Percentiles rank a stretch among this genome's conserved stretches.
phyloP scores from a whole-genome alignment of 2,797 vertebrate genomes.

The Threskiornis aethiopicus region DNA sequence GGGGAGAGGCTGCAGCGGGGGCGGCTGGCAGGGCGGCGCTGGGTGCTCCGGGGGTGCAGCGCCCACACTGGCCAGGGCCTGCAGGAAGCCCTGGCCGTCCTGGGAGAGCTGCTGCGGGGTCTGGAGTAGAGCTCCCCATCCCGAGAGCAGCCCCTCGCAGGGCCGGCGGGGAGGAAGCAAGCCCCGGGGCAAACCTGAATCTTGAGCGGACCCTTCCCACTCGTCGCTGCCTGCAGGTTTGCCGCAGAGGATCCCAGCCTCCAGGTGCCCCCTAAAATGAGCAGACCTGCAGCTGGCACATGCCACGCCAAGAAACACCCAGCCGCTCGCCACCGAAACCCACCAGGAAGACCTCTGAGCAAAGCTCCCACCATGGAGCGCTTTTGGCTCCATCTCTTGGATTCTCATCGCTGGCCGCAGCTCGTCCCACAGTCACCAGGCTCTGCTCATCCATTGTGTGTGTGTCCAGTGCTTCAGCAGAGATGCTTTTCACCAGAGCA shows the following conservation, averaged over 20 bases:
- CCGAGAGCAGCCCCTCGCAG: background rate
- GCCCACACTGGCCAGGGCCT: conserved; percentile 81
- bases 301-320: fast-evolving
- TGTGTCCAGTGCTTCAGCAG: background rate
- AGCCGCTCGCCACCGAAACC: background rate
- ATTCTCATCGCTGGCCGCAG: background rate
- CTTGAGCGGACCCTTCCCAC: fast-evolving
- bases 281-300: background rate
- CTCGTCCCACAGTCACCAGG: background rate
- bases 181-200: background rate
- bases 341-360: background rate
- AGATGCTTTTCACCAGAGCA: background rate
- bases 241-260: background rate
- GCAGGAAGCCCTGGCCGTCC: conserved; percentile 76
- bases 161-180: background rate
- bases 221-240: background rate
- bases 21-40: conserved; percentile 52
- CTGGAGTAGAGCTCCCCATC: background rate
- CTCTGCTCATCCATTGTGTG: background rate
- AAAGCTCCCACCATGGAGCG: background rate
- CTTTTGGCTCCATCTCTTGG: background rate
- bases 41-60: conserved; percentile 86
- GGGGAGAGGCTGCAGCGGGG: conserved; percentile 66
- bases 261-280: background rate
- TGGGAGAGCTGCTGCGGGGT: conserved; percentile 75